Base-by-base conservation (phyloP, 2,888 invertebrate genomes). In the Philopedon plagiatum region DNA sequence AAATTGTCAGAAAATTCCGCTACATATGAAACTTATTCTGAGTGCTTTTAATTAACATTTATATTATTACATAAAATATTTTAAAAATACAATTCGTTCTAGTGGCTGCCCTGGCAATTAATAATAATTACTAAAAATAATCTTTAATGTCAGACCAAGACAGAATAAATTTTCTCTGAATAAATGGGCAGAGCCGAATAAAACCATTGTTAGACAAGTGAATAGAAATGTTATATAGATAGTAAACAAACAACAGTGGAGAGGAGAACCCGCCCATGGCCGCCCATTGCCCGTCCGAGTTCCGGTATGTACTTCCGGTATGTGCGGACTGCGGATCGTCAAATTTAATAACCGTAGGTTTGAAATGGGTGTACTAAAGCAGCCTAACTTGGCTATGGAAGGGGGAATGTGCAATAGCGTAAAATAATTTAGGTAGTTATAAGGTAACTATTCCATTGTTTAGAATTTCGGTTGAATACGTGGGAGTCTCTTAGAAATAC, bases 251-350 rank as follows among this genome's bases (percentile, higher is more conserved):
- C 54, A 54, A 13, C 41, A 58, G 15, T 41, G 39, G 58, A 23
- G 58, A 39, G 26, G 41, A 58, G 39, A 41, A 58, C 39, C 23
- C 37, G 39, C 58, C 58, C 51, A 54, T 54, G 51, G 15, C 23
- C 51, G 29, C 39, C 58, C 58, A 39, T 41, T 58, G 23, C 8
- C 39, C 58, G 58, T 58, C 58, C 41, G 26, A 58, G 58, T 58
- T 58, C 58, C 58, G 58, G 58, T 39, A 58, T 58, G 58, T 58
- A 58, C 23, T 26, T 58, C 58, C 58, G 39, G 58, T 58, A 58
- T 58, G 39, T 58, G 41, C 58, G 58, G 58, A 58, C 58, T 41
- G 39, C 26, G 58, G 39, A 39, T 41, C 39, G 41, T 58, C 58
- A 58, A 58, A 58, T 39, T 37, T 58, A 58, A 58, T 58, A 58